Evolutionary conservation across 2,797 vertebrate genomes (phyloP), one percentile per base, ranked within the genome.

Genomic region (Pampus argenteus): DNA sequence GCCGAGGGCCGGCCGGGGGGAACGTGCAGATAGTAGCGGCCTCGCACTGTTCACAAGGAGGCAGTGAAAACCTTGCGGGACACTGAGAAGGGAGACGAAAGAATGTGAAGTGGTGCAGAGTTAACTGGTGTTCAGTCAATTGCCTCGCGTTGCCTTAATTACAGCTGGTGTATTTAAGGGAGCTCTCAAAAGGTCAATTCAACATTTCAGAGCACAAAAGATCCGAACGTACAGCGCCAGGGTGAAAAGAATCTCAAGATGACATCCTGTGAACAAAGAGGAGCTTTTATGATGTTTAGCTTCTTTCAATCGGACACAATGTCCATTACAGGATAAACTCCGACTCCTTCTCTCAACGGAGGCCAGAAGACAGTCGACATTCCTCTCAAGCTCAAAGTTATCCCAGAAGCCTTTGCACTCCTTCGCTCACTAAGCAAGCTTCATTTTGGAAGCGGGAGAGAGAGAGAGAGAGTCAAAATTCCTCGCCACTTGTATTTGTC

Each of bases 401-500:
- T 86, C 88, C 87, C 85, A 76, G 66, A 88, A 82, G 85, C 76
- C 76, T 78, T 78, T 85, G 74, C 78, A 81, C 68, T 70, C 80
- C 86, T 86, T 57, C 72, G 71, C 58, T 59, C 84, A 72, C 73
- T 68, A 56, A 51, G 67, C 42, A 59, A 78, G 81, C 78, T 74
- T 81, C 61, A 40, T 61, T 85, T 80, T 84, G 83, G 75, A 75
- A 72, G 55, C 52, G 79, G 67, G 76, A 48, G 54, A 64, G 50
- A 78, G 67, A 89, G 76, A 48, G 54, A 64, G 50, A 78, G 67
- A 89, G 87, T 90, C 82, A 81, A 89, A 91, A 91, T 92, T 91
- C 89, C 86, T 86, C 72, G 36, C 76, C 73, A 84, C 86, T 90
- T 86, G 79, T 86, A 87, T 88, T 92, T 88, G 86, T 90, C 87